phyloP scores from a whole-genome alignment of 2,888 invertebrate species.

The Gandaritis pyraliata region DNA sequence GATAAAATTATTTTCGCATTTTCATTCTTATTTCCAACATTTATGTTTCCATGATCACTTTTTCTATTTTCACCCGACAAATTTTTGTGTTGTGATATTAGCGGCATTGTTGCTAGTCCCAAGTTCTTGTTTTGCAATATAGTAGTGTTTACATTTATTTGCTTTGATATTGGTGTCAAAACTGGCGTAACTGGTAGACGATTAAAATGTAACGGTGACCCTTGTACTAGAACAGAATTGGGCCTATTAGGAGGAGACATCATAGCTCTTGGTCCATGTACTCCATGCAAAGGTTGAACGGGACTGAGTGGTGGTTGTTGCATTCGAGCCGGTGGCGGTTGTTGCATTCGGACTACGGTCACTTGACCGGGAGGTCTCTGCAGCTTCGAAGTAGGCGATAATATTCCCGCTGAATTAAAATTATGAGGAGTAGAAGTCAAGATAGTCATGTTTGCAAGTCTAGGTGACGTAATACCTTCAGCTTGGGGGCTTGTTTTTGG shows the following conservation, averaged over 20 bases:
- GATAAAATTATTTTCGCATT: conserved; percentile 75
- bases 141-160: conserved; percentile 78
- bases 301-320: conserved; percentile 77
- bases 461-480: conserved; percentile 70
- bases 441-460: conserved; percentile 72
- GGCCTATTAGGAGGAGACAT: conserved; percentile 77
- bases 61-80: conserved; percentile 65
- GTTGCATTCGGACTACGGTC: conserved; percentile 82
- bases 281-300: conserved; percentile 73
- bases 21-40: conserved; percentile 60
- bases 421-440: conserved; percentile 70
- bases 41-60: conserved; percentile 57
- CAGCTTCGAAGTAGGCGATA: conserved; percentile 70
- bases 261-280: conserved; percentile 70
- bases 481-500: conserved; percentile 70
- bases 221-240: conserved; percentile 77
- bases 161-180: conserved; percentile 83
- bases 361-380: conserved; percentile 77
- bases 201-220: conserved; percentile 77
- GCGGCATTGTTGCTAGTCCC: conserved; percentile 53
- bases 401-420: conserved; percentile 64
- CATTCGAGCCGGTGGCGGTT: conserved; percentile 62
- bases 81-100: conserved; percentile 71
- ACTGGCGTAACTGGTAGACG: conserved; percentile 85
- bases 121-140: conserved; percentile 69